Percentiles rank a stretch among this genome's conserved stretches.
Conservation (phyloP, 2,797 vertebrate species). For the Alouatta caraya region DNA sequence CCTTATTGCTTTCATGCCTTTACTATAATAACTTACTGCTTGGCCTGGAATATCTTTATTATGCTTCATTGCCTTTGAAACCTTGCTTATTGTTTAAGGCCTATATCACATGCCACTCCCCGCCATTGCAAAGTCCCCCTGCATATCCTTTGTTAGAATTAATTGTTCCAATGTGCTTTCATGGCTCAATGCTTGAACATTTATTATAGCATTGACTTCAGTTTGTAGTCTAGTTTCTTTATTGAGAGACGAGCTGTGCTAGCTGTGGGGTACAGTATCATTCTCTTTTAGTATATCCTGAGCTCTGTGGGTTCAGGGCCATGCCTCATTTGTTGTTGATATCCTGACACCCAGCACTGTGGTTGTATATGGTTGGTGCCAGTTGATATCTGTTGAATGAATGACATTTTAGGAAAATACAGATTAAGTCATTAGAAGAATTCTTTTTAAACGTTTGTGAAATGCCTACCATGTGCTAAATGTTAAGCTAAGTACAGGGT, state of each 20-base stretch:
- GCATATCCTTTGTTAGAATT: not conserved
- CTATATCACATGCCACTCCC: rapidly evolving
- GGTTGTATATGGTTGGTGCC: not conserved
- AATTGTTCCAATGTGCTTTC: not conserved
- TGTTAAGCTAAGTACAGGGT: not conserved
- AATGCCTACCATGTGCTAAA: not conserved
- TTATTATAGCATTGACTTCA: not conserved
- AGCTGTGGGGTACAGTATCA: not conserved
- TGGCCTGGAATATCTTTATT: not conserved
- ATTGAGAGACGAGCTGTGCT: not conserved
- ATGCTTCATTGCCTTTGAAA: not conserved
- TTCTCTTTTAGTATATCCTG: not conserved
- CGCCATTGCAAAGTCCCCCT: not conserved
- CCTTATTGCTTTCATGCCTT: not conserved
- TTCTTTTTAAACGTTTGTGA: not conserved
- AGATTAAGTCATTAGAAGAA: not conserved
- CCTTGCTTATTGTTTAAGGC: not conserved
- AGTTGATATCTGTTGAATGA: not conserved
- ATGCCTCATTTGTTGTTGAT: not conserved
- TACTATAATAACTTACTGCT: not conserved
- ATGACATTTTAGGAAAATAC: not conserved
- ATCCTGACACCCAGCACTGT: not conserved
- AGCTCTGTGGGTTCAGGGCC: not conserved
- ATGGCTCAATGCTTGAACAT: not conserved
- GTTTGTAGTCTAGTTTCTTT: not conserved